Evolutionary conservation across 2,113 vertebrate species (phyloP), one percentile per base, ranked within the genome.

Genomic region (Lathamus discolor): DNA sequence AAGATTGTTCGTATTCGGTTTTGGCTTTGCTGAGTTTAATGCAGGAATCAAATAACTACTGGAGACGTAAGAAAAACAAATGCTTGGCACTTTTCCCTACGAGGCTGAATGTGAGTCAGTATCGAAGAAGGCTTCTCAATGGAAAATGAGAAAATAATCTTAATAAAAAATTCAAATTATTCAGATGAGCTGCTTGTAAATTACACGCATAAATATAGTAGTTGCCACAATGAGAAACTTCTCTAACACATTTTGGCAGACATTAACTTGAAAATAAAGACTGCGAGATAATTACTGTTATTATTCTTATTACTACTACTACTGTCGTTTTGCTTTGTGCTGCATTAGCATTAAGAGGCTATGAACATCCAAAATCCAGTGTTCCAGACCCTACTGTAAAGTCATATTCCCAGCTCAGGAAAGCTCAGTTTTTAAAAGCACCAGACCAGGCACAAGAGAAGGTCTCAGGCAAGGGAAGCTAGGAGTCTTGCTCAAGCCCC

Each of bases 101-200:
- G 73, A 72, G 74, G 66, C 86, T 86, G 66, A 94, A 86, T 90
- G 69, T 94, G 95, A 96, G 92, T 95, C 87, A 96, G 83, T 95
- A 95, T 88, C 80, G 92, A 57, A 75, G 76, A 93, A 94, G 62
- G 55, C 88, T 94, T 84, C 93, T 93, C 88, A 93, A 91, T 95
- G 83, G 95, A 96, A 93, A 96, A 93, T 92, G 69, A 95, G 90
- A 96, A 96, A 93, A 91, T 84, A 96, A 89, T 89, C 86, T 95
- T 96, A 97, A 95, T 96, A 95, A 96, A 96, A 96, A 94, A 84
- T 93, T 94, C 67, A 90, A 86, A 96, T 93, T 94, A 97, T 96
- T 94, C 88, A 92, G 83, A 96, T 89, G 95, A 94, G 62, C 88
- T 79, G 39, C 83, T 92, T 93, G 69, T 92, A 92, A 96, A 96